A percentile compares a stretch with the other conserved stretches of the same genome.
phyloP scores from a whole-genome alignment of 2,888 invertebrate species.

The Melolontha melolontha region DNA sequence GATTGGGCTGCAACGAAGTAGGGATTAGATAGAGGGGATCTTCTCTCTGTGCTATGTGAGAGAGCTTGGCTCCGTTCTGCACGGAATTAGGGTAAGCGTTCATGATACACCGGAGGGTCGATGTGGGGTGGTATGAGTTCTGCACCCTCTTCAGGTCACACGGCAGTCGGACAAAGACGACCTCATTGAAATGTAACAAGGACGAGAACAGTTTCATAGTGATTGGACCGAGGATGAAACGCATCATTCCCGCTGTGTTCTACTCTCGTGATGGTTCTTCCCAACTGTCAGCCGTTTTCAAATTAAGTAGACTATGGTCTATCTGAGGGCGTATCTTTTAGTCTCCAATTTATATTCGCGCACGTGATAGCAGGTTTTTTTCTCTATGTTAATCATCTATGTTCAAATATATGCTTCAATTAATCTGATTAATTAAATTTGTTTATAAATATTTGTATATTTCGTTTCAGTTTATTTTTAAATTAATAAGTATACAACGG shows the following conservation, averaged over 20 bases:
- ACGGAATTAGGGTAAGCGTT: slow-evolving; percentile 42
- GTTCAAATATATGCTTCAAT: no score
- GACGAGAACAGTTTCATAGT: slow-evolving; percentile 44
- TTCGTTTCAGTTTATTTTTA: no score
- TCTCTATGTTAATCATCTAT: no score
- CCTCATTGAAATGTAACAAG: slow-evolving; percentile 5
- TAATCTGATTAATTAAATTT: no score
- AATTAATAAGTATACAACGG: no score
- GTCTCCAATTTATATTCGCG: slow-evolving; percentile 21
- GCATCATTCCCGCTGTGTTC: slow-evolving; percentile 48
- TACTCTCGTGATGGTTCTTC: slow-evolving; percentile 31
- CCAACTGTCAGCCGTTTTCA: slow-evolving; percentile 49
- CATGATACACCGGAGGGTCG: slow-evolving; percentile 23
- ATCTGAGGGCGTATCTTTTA: slow-evolving; percentile 29
- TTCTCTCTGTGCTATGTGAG: no score
- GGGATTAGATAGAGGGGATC: slow-evolving; percentile 48
- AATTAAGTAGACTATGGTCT: slow-evolving; percentile 41
- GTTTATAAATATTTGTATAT: no score
- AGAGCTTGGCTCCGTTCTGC: slow-evolving; percentile 1
- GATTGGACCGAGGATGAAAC: slow-evolving; percentile 51
- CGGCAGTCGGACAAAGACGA: slow-evolving; percentile 32
- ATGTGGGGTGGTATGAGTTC: slow-evolving; percentile 18
- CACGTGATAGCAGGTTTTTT: no score
- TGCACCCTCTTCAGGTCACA: slow-evolving; percentile 13
- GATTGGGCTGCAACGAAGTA: slow-evolving; percentile 53